Percentiles rank a stretch among this genome's conserved stretches.
Conservation (phyloP, 2,113 vertebrate genomes). For the Geococcyx californianus region DNA sequence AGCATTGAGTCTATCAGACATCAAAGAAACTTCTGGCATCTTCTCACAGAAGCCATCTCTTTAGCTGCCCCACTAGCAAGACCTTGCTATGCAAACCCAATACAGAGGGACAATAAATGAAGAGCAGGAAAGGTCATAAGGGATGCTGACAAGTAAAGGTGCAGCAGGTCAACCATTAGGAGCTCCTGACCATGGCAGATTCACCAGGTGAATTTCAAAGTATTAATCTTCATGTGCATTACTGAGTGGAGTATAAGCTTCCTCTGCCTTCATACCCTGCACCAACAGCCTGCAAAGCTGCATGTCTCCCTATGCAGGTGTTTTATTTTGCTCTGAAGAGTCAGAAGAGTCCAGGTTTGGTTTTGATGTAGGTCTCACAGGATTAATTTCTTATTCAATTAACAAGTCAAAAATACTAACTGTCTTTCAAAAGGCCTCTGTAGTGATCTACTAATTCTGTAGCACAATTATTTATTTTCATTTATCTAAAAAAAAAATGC, state of each 20-base stretch:
- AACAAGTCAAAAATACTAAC: not conserved
- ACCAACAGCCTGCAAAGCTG: not conserved
- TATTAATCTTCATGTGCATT: rapidly evolving
- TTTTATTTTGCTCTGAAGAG: not conserved
- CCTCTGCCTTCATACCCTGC: not conserved
- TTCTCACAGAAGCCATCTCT: not conserved
- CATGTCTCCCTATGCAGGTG: not conserved
- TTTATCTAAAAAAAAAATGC: not conserved
- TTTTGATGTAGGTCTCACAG: not conserved
- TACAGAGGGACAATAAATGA: not conserved
- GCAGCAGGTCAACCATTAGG: not conserved
- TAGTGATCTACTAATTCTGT: not conserved
- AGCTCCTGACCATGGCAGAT: not conserved
- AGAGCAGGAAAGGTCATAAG: not conserved
- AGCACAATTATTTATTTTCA: not conserved
- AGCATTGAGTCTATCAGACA: not conserved
- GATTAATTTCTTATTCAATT: not conserved
- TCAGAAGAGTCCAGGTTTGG: not conserved
- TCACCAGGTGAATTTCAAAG: not conserved
- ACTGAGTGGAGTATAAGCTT: not conserved
- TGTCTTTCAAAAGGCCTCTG: not conserved
- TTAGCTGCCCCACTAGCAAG: too few species aligned
- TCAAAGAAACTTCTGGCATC: not conserved
- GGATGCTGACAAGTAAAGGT: not conserved
- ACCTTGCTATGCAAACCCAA: not conserved